Base-by-base conservation (phyloP, 2,797 vertebrate species). In the Tragelaphus eurycerus region DNA sequence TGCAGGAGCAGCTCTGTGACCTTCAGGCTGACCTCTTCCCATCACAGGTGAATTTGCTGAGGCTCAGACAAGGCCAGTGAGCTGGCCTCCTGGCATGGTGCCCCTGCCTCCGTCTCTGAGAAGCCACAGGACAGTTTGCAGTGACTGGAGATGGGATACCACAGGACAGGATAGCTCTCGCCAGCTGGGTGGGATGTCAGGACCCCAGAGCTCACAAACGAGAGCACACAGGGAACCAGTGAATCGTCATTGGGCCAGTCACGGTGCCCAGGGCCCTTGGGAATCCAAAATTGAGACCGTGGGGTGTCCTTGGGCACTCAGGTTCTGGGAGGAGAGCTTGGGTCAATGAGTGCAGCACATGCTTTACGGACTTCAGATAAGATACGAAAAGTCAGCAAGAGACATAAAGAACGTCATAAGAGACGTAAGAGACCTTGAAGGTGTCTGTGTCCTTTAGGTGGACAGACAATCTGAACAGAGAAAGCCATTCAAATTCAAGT, bases 401-500 rank as follows among this genome's bases (percentile, higher is more conserved):
- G 46, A 19, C 29, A 8, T 71, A 29, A 25, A 38, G 67, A 23
- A 23, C 23, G 67, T 23, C 67, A 2, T 8, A 3, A 38, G 76
- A 74, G 71, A 74, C 1, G 0, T 7, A 4, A 25, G 81, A 74
- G 71, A 74, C 38, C 21, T 34, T 4, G 25, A 67, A 43, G 82
- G 27, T 59, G 10, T 83, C 71, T 2, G 0, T 2, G 13, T 48
- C 78, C 81, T 89, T 79, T 27, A 81, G 93, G 64, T 82, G 46
- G 78, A 46, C 71, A 83, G 79, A 89, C 14, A 10, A 46, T 67
- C 86, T 88, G 54, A 89, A 90, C 85, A 89, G 55, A 64, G 84
- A 96, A 74, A 96, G 93, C 71, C 52, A 3, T 78, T 27, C 34
- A 82, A 94, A 81, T 84, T 96, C 64, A 93, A 31, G 87, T 95